A percentile compares a stretch with the other conserved stretches of the same genome.
Evolutionary conservation across 2,888 invertebrate genomes (phyloP).

Genomic region (Watsonalla cultraria): DNA sequence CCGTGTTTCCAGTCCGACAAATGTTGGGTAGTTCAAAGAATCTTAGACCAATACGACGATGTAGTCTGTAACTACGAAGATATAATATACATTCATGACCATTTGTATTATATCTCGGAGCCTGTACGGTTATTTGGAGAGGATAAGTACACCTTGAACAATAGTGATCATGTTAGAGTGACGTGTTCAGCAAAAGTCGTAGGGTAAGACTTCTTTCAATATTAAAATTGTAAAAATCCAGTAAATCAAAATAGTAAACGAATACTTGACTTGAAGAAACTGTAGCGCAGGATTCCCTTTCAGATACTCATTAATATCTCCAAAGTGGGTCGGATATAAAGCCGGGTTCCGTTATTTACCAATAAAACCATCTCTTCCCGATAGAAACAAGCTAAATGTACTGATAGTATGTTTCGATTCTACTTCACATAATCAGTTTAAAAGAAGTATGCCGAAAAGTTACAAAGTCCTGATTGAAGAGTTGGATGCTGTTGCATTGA

Average conservation of each 20-base stretch:
- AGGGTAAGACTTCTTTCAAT: neutral
- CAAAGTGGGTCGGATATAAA: constrained; percentile 26
- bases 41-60: constrained; percentile 19
- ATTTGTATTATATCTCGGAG: constrained; percentile 14
- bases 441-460: constrained; percentile 85
- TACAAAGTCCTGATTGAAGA: constrained; percentile 82
- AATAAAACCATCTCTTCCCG: constrained; percentile 10
- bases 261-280: no score
- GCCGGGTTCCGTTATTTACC: constrained; percentile 22
- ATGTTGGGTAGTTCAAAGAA: constrained; percentile 9
- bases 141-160: constrained; percentile 79
- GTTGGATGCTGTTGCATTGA: constrained; percentile 80
- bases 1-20: neutral
- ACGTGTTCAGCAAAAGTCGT: constrained; percentile 69
- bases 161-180: constrained; percentile 84
- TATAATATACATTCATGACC: constrained; percentile 30
- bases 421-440: constrained; percentile 87
- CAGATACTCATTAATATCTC: constrained; percentile 16
- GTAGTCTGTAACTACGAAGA: constrained; percentile 34
- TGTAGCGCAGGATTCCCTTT: constrained; percentile 5
- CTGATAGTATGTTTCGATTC: constrained; percentile 85
- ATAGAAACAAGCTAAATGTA: neutral
- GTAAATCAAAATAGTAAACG: no score
- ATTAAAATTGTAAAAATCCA: no score
- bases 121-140: constrained; percentile 58